Evolutionary conservation across 2,113 vertebrate species (phyloP).

Genomic region (Gavia stellata): DNA sequence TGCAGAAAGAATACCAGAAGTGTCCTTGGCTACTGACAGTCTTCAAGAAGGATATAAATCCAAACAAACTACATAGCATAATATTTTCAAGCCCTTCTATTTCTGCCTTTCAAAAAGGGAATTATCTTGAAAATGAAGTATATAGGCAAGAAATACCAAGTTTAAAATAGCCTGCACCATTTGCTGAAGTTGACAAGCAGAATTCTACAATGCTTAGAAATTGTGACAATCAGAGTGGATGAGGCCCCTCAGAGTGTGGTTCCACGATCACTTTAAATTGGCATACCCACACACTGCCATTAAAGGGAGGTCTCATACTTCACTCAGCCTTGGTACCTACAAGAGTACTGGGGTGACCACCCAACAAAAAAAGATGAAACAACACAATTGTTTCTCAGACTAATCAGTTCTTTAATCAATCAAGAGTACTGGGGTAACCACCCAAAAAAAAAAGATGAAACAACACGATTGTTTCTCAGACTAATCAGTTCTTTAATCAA

Average conservation of each 20-base stretch:
- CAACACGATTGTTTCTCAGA: fast-evolving
- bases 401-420: no score
- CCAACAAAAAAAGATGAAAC: background rate
- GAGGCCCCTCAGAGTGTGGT: background rate
- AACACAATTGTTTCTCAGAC: fast-evolving
- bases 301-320: background rate
- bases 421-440: background rate
- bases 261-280: background rate
- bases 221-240: background rate
- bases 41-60: background rate
- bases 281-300: fast-evolving
- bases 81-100: background rate
- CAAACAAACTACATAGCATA: background rate
- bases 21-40: background rate
- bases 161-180: background rate
- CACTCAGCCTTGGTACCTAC: no score
- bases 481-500: background rate
- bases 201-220: background rate
- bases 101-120: background rate
- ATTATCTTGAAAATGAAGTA: background rate
- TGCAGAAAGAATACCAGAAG: background rate
- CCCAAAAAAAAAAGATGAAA: background rate
- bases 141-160: background rate
- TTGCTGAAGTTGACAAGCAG: background rate
- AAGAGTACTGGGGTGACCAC: background rate